A percentile compares a stretch with the other conserved stretches of the same genome.
Evolutionary conservation across 2,888 invertebrate genomes (phyloP).

Genomic region (Parasteatoda lunata): DNA sequence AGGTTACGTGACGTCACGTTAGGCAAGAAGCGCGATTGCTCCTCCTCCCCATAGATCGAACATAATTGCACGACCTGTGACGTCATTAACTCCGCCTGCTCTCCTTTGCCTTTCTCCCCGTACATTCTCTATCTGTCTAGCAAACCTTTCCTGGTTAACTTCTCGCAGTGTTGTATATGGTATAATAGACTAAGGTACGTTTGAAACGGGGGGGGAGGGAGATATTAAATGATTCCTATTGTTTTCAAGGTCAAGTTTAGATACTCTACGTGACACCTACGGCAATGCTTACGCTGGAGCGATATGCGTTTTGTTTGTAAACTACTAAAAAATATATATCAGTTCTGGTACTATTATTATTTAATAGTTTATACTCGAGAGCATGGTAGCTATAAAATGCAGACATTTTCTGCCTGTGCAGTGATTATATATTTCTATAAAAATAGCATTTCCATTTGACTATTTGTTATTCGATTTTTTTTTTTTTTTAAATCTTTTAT

Average conservation of each 20-base stretch:
- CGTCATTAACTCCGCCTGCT: conserved; percentile 56
- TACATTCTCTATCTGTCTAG: conserved; percentile 5
- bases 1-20: conserved; percentile 63
- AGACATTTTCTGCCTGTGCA: too few species aligned
- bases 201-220: not conserved
- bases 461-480: too few species aligned
- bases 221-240: conserved; percentile 20
- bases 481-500: too few species aligned
- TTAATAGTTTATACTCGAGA: too few species aligned
- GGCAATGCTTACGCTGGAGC: not conserved
- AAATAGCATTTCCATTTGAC: too few species aligned
- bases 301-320: too few species aligned
- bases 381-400: too few species aligned
- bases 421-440: too few species aligned
- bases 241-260: conserved; percentile 60
- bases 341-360: too few species aligned
- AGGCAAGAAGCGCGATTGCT: conserved; percentile 44
- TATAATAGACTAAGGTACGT: conserved; percentile 4
- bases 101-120: conserved; percentile 14
- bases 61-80: conserved; percentile 63
- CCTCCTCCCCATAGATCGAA: conserved; percentile 60
- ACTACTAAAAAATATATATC: too few species aligned
- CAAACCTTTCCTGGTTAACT: conserved; percentile 12
- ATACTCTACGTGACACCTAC: conserved; percentile 8
- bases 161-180: not conserved